These are phyloP conservation scores for Campylomormyrus numenius DNA, from an alignment of 2,113 vertebrate genomes.

Conservation along the genomic window DNA sequence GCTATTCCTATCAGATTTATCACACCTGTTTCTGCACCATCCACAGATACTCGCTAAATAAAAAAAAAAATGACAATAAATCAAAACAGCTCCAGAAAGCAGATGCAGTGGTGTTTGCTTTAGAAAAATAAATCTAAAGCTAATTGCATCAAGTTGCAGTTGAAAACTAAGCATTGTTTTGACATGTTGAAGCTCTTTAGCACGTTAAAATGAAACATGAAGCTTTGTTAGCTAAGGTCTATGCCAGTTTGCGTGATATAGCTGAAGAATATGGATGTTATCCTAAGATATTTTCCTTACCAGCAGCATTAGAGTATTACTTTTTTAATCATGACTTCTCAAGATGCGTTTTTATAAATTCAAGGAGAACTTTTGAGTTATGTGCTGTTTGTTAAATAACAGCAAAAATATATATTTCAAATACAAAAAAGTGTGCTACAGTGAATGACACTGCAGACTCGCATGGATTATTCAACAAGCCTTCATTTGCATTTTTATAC, in stretches of 20 bases:
- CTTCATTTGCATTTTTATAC: neutral
- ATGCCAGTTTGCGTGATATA: neutral
- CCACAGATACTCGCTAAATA: neutral
- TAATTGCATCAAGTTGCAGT: neutral
- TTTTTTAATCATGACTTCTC: neutral
- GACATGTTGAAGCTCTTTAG: neutral
- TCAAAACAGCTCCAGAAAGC: neutral
- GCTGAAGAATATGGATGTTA: neutral
- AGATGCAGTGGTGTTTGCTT: neutral
- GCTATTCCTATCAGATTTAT: neutral
- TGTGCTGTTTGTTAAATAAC: neutral
- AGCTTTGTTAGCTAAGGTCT: neutral
- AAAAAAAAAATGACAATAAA: neutral
- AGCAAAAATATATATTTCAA: neutral
- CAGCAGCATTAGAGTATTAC: neutral
- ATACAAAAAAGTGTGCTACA: neutral
- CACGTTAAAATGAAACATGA: neutral
- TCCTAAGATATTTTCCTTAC: neutral
- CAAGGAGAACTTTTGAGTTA: neutral
- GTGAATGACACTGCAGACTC: neutral
- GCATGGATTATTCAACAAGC: neutral
- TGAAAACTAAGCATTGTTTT: neutral
- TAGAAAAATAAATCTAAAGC: neutral
- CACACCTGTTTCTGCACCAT: neutral
- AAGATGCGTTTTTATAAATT: neutral